Base-by-base conservation (phyloP, 2,888 invertebrate species). In the Macrophya alboannulata region DNA sequence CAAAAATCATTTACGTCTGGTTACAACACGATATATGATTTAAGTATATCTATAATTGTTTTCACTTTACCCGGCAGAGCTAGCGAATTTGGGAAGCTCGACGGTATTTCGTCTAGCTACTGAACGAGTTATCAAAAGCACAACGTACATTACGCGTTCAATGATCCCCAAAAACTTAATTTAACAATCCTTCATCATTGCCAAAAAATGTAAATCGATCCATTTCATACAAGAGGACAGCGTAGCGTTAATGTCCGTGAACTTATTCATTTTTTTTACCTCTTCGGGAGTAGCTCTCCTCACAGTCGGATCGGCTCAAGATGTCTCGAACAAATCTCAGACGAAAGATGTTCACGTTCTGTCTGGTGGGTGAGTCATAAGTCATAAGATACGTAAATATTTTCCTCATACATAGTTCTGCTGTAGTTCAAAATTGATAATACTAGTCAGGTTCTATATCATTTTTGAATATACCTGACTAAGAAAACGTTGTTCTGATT, bases 231-330 rank as follows among this genome's bases (percentile, higher is more conserved):
- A n/a, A 55, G n/a, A 6, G 8, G 55, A 55, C 8, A 55, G 55
- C n/a, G 17, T 55, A 8, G n/a, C 55, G 55, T 55, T 17, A 55
- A 55, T 55, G n/a, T 55, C 55, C 17, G 1, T 55, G 55, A n/a
- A 55, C 8, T 55, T 55, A 55, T n/a, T 55, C 21, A 40, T 45
- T 43, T 72, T 43, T 43, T 10, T 10, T 72, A 6, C 21, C 12
- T 43, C 10, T n/a, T 62, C 25, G 25, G 12, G n/a, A 43, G 72
- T 21, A 43, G 43, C n/a, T 72, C 43, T 43, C 43, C 21, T 72
- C 21, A 12, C 40, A 72, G 6, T n/a, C 15, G 72, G 72, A 72
- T 72, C n/a, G 72, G 72, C 72, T 72, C 72, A 43, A 21, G 4
- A 43, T 21, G 72, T 72, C 43, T 40, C 40, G 43, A 12, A 45